Evolutionary conservation across 2,888 invertebrate genomes (phyloP).

Genomic region (Parnassius mnemosyne): DNA sequence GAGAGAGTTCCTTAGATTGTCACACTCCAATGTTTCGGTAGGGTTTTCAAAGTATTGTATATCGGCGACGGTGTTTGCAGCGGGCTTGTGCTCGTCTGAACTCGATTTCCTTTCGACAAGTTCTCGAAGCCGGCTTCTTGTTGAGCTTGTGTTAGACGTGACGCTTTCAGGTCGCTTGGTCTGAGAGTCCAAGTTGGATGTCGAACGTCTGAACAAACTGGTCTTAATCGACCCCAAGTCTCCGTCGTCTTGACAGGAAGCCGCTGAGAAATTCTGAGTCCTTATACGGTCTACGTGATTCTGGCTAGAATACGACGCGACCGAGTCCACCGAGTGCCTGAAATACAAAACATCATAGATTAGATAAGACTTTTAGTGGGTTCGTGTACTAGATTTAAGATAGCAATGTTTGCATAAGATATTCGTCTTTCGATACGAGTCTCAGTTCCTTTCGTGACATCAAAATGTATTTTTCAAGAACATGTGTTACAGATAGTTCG

Average conservation of each 20-base stretch:
- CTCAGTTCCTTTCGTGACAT: constrained; percentile 1
- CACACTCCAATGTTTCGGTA: constrained; percentile 74
- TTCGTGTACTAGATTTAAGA: constrained; percentile 42
- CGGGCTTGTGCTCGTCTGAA: constrained; percentile 74
- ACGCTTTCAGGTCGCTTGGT: constrained; percentile 73
- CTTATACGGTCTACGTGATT: constrained; percentile 81
- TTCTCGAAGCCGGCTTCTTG: constrained; percentile 79
- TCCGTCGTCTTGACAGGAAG: constrained; percentile 78
- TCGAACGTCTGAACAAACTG: constrained; percentile 73
- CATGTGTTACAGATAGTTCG: neutral
- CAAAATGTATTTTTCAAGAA: neutral
- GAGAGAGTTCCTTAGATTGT: constrained; percentile 64
- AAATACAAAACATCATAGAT: constrained; percentile 62
- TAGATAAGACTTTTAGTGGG: constrained; percentile 53
- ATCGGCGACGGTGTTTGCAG: constrained; percentile 69
- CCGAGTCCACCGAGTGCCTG: constrained; percentile 81
- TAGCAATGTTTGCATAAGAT: constrained; percentile 63
- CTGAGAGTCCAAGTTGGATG: constrained; percentile 69
- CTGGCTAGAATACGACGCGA: constrained; percentile 81
- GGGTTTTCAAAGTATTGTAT: constrained; percentile 78
- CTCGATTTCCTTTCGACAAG: constrained; percentile 77
- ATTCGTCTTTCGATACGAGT: constrained; percentile 39
- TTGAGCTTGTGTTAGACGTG: constrained; percentile 72
- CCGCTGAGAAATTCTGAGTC: constrained; percentile 78
- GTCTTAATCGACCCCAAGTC: constrained; percentile 77